Evolutionary conservation across 2,113 vertebrate genomes (phyloP).

Genomic region (Macrotus californicus): DNA sequence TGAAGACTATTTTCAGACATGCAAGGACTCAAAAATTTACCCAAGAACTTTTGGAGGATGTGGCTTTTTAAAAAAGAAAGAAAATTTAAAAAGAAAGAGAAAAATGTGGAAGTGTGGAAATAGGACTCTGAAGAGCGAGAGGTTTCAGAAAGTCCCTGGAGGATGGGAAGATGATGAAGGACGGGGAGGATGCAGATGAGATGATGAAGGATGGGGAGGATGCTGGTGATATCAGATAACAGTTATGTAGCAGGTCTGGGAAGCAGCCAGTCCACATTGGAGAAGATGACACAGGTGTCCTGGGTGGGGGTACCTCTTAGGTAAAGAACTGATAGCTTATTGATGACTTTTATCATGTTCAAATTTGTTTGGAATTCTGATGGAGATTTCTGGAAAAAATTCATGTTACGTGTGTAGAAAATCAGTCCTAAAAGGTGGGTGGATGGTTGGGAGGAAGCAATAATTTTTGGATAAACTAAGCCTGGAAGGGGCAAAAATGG

Average conservation of each 20-base stretch:
- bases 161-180: not conserved
- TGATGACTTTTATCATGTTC: not conserved
- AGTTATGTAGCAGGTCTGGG: not conserved
- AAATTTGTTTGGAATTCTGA: not conserved
- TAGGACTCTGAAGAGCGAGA: not conserved
- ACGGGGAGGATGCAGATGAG: not conserved
- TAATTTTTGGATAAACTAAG: not conserved
- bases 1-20: not conserved
- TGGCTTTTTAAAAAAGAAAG: not conserved
- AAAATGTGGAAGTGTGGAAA: not conserved
- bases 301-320: not conserved
- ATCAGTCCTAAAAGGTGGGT: not conserved
- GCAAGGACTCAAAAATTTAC: not conserved
- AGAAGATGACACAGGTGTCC: not conserved
- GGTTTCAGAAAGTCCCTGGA: not conserved
- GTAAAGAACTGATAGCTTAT: not conserved
- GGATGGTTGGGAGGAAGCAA: not conserved
- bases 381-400: not conserved
- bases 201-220: not conserved
- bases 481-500: too few species aligned
- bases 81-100: not conserved
- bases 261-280: rapidly evolving
- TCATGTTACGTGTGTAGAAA: not conserved
- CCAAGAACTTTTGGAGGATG: not conserved
- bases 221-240: not conserved